Base-by-base conservation (phyloP, 2,888 invertebrate genomes). In the Pilophorus perplexus region DNA sequence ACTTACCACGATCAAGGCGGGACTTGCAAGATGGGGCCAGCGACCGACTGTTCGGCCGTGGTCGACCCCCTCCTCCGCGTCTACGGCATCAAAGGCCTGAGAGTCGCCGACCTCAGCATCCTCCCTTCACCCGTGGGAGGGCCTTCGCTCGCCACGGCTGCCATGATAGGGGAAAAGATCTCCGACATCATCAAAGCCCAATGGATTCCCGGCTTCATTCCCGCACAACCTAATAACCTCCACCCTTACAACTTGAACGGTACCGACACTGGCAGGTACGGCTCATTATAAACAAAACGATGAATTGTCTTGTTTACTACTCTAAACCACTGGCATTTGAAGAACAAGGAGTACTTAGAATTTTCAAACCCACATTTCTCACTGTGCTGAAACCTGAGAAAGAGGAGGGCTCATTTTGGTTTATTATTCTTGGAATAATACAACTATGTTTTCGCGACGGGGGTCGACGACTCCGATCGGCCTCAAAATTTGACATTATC, bases 21-120 rank as follows among this genome's bases (percentile, higher is more conserved):
- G 3, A 76, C 76, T 0, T 75, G 75, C 66, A 76, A 75, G 66
- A 76, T 77, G 75, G 77, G 77, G 1, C 72, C 73, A 10, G 50
- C 54, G 2, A 64, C 54, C 12, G 76, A 76, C 67, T 72, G 72
- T 6, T 71, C 68, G 1, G 72, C 75, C 10, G 76, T 77, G 18
- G 76, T 77, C 1, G 76, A 76, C 55, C 71, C 73, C 4, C 55
- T 74, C 20, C 72, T 77, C 16, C 62, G 72, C 33, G 75, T 77
- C 2, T 71, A 73, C 37, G 78, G 78, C 3, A 72, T 78, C 3
- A 68, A 71, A 16, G 74, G 75, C 8, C 71, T 79, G 3, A 68
- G 79, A 28, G 78, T 79, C 42, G 75, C 76, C 10, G 79, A 79
- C 68, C 76, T 75, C 5, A 78, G 78, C 60, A 74, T 78, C 44